Base-by-base conservation (phyloP, 2,113 vertebrate genomes). In the Hydrolagus affinis region DNA sequence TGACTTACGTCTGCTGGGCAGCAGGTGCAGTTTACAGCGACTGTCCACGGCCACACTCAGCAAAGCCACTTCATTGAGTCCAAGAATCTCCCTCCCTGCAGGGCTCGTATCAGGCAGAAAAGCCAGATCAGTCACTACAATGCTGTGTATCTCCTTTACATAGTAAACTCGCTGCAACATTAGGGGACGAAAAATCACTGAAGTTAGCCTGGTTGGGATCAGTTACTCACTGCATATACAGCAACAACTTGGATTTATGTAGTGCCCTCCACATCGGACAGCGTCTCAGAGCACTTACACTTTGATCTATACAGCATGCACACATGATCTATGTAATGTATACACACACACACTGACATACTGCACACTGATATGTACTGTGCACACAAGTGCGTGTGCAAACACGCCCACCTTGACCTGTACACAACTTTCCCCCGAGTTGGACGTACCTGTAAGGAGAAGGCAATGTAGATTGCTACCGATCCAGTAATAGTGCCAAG, bases 31-130 rank as follows among this genome's bases (percentile, higher is more conserved):
- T 30, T 95, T 95, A 92, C 96, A 98, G 86, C 97, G 96, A 56
- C 97, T 98, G 90, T 98, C 97, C 9, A 98, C 96, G 0, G 96
- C 96, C 12, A 99, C 97, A 30, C 96, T 98, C 85, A 99, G 90
- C 91, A 99, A 90, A 44, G 95, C 96, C 0, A 94, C 93, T 90
- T 99, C 97, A 0, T 96, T 94, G 78, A 90, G 89, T 0, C 93
- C 95, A 85, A 92, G 93, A 68, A 97, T 87, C 70, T 92, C 90
- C 86, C 89, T 93, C 85, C 95, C 93, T 0, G 91, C 89, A 19
- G 86, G 83, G 0, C 90, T 88, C 32, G 19, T 32, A 87, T 95
- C 93, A 0, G 97, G 96, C 44, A 99, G 88, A 23, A 99, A 99
- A 75, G 95, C 93, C 88, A 99, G 85, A 1, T 97, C 96, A 0